Evolutionary conservation across 2,797 vertebrate species (phyloP).

Genomic region (Coregonus sp.): DNA sequence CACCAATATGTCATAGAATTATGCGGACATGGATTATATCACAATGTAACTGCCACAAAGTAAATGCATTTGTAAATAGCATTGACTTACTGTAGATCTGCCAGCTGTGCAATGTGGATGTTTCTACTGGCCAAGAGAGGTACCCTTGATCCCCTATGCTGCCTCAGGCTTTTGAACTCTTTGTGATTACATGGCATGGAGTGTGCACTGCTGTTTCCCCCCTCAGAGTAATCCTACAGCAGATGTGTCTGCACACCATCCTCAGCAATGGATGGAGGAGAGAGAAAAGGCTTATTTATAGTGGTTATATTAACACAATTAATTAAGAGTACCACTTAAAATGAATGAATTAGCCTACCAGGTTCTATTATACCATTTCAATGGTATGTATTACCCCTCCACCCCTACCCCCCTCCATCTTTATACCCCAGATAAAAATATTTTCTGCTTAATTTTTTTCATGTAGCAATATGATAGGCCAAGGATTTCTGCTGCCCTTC

Average conservation of each 20-base stretch:
- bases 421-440: not conserved
- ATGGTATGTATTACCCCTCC: not conserved
- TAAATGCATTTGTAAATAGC: not conserved
- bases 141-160: not conserved
- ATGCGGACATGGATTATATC: not conserved
- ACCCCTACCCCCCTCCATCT: not conserved
- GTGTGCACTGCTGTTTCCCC: not conserved
- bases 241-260: not conserved
- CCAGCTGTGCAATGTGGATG: not conserved
- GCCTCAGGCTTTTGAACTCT: not conserved
- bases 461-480: not conserved
- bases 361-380: not conserved
- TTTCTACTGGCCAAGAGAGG: not conserved
- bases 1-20: not conserved
- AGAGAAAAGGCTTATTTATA: not conserved
- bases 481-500: not conserved
- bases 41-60: not conserved
- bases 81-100: not conserved
- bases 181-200: constrained; percentile 3
- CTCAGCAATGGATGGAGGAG: not conserved
- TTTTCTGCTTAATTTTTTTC: not conserved
- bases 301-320: not conserved
- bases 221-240: constrained; percentile 7
- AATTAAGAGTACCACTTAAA: not conserved
- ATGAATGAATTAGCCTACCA: not conserved